Conservation (phyloP, 1,140 invertebrate genomes). For the Trachelipus rathkii region DNA sequence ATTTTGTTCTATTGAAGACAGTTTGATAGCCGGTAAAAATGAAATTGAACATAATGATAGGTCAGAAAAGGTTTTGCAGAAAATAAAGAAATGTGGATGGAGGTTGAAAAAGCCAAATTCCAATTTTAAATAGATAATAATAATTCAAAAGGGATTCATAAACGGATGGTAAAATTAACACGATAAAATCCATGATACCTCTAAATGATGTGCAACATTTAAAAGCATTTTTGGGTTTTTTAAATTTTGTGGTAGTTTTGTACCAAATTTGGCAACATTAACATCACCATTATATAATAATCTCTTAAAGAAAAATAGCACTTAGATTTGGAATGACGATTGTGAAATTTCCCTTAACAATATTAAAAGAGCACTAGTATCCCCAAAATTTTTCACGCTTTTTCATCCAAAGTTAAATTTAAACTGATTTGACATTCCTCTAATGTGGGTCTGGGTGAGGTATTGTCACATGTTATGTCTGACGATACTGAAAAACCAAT, state of each 20-base stretch:
- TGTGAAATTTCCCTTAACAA: too few species aligned
- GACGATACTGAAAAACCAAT: slow-evolving; percentile 50
- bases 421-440: background rate
- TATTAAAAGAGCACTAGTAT: background rate
- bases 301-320: background rate
- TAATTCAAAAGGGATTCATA: background rate
- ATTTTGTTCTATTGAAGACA: background rate
- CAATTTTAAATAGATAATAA: background rate
- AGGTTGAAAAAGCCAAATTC: background rate
- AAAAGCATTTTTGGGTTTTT: too few species aligned
- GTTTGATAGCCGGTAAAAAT: background rate
- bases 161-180: background rate
- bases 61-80: background rate
- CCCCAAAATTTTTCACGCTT: background rate
- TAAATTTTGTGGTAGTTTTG: too few species aligned
- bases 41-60: background rate
- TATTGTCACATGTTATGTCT: slow-evolving; percentile 16
- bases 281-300: background rate
- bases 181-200: background rate
- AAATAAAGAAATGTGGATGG: background rate
- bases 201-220: background rate
- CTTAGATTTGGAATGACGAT: background rate
- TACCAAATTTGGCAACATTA: too few species aligned
- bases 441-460: background rate
- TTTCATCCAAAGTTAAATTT: background rate